Conservation (phyloP, 2,113 vertebrate species). For the Marmota monax region DNA sequence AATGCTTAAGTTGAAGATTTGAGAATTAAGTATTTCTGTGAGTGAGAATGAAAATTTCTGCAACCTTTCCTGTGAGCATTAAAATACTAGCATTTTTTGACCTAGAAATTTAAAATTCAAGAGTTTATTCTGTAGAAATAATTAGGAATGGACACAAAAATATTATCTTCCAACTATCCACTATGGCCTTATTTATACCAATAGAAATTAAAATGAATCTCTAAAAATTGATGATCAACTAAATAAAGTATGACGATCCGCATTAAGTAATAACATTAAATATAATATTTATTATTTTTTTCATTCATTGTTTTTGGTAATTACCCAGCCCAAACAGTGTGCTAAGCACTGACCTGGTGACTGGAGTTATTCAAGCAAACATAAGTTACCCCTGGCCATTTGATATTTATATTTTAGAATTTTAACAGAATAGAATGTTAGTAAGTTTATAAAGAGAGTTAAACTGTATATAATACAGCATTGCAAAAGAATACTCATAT, state of each 20-base stretch:
- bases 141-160: neutral
- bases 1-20: slow-evolving; percentile 38
- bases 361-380: neutral
- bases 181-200: neutral
- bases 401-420: neutral
- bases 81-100: slow-evolving; percentile 45
- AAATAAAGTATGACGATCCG: neutral
- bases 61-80: neutral
- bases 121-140: slow-evolving; percentile 27
- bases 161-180: slow-evolving; percentile 39
- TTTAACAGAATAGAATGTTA: neutral
- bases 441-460: neutral
- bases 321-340: neutral
- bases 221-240: neutral
- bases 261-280: slow-evolving; percentile 24
- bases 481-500: neutral
- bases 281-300: neutral
- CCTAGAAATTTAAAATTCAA: slow-evolving; percentile 50
- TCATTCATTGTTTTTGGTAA: neutral
- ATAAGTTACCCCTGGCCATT: neutral
- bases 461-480: neutral
- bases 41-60: slow-evolving; percentile 45
- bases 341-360: neutral
- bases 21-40: slow-evolving; percentile 42
- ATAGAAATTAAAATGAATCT: slow-evolving; percentile 13